These are phyloP conservation scores for Druon quercuslanigerum DNA, from an alignment of 1,140 invertebrate genomes.

Conservation along the genomic window DNA sequence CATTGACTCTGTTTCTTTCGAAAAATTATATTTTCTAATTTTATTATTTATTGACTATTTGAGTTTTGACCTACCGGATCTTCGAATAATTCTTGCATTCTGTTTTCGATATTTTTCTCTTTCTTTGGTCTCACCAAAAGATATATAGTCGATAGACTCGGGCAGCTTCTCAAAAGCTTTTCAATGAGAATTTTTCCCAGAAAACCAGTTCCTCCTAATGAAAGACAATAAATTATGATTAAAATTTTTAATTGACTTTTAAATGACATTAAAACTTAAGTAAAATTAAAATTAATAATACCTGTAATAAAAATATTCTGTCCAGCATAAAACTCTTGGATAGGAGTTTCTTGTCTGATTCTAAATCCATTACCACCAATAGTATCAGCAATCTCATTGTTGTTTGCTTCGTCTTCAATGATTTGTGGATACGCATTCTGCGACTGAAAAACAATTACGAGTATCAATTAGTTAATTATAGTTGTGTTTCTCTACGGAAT, in stretches of 20 bases:
- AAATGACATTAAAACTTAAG: background rate
- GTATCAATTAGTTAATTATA: background rate
- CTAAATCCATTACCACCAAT: slow-evolving; percentile 48
- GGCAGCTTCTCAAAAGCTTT: slow-evolving; percentile 88
- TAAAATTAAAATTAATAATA: slow-evolving; percentile 42
- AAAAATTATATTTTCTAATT: background rate
- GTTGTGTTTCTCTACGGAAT: no score
- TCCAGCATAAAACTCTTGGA: slow-evolving; percentile 64
- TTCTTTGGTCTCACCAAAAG: slow-evolving; percentile 88
- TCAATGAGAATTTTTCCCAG: slow-evolving; percentile 92
- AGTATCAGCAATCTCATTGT: slow-evolving; percentile 54
- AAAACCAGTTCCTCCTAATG: slow-evolving; percentile 87
- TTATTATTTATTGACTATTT: background rate
- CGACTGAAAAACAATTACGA: background rate
- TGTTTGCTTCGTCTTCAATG: slow-evolving; percentile 57
- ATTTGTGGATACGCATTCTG: slow-evolving; percentile 50
- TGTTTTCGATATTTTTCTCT: slow-evolving; percentile 81
- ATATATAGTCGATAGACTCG: slow-evolving; percentile 85
- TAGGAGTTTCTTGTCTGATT: slow-evolving; percentile 53
- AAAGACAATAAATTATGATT: slow-evolving; percentile 52
- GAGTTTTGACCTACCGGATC: slow-evolving; percentile 76
- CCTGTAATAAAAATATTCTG: slow-evolving; percentile 68
- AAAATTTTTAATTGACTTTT: no score
- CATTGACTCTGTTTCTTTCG: background rate
- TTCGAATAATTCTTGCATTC: slow-evolving; percentile 81